phyloP scores from a whole-genome alignment of 1,140 invertebrate species.

The Hylaeus volcanicus region DNA sequence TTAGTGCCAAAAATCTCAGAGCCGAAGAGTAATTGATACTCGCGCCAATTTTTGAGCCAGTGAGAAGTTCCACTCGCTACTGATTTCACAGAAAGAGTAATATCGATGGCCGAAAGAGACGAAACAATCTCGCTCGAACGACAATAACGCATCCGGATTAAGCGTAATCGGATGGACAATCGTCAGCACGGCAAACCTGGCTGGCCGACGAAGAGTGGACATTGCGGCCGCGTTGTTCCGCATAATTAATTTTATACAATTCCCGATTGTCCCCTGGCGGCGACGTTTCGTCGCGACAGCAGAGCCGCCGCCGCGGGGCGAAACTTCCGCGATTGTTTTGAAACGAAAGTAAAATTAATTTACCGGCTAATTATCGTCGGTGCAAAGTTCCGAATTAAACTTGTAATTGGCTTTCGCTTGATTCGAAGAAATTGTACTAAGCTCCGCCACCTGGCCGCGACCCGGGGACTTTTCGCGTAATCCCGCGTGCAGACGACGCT shows the following conservation, averaged over 20 bases:
- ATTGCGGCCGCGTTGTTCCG: conserved; percentile 52
- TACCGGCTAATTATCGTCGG: conserved; percentile 78
- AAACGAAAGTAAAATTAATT: conserved; percentile 79
- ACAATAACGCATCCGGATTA: not conserved
- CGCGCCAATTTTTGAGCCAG: no score
- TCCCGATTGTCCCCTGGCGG: conserved; percentile 47
- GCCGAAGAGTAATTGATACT: no score
- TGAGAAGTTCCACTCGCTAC: no score
- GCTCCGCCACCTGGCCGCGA: conserved; percentile 56
- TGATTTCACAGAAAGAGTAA: no score
- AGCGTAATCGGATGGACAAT: not conserved
- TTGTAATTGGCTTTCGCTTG: conserved; percentile 79
- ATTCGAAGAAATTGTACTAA: conserved; percentile 79
- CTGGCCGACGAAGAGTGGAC: conserved; percentile 31
- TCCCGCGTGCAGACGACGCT: not conserved
- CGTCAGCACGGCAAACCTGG: not conserved
- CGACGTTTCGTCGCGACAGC: conserved; percentile 44
- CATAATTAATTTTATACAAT: conserved; percentile 65
- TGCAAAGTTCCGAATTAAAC: conserved; percentile 78
- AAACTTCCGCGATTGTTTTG: conserved; percentile 76
- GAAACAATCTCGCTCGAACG: not conserved
- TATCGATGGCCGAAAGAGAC: no score
- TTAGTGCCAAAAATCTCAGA: no score
- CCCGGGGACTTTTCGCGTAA: conserved; percentile 24
- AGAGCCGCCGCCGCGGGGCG: conserved; percentile 21